Base-by-base conservation (phyloP, 2,797 vertebrate species). In the Glyptemys insculpta region DNA sequence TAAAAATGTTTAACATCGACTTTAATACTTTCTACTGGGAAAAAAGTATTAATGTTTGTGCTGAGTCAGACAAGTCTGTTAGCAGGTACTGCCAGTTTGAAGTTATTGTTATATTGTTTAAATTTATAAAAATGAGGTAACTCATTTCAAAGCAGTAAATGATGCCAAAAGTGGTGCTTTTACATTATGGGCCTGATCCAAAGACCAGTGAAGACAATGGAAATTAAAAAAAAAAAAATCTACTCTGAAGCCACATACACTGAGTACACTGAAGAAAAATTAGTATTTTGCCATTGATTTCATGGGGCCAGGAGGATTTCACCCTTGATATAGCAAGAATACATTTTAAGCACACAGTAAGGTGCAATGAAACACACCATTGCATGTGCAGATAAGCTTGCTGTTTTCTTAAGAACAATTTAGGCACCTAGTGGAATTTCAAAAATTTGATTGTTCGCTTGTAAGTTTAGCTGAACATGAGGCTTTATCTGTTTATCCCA, bases 81-180 rank as follows among this genome's bases (percentile, higher is more conserved):
- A 19, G 49, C 65, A 5, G n/a, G n/a, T 68, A 68, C 18, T n/a
- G 72, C 37, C 21, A 27, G 37, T 76, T 47, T 76, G 72, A 41
- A 44, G 23, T 76, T 25, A 21, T 37, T 68, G 16, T n/a, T 37
- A 27, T 25, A 41, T 57, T 81, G 5, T 84, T 91, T 83, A 49
- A 50, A 90, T 85, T 2, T 15, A 49, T 94, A 74, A 85, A 50
- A 59, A 47, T 80, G 31, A 91, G 72, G 2, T 72, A 87, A n/a
- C 91, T 88, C n/a, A 54, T 93, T 95, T 76, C 10, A 15, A 76
- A 81, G 41, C 74, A 47, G 72, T 29, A 29, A 47, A 68, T 68
- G 85, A 21, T 18, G 10, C 34, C 84, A 21, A 16, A 50, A 80
- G 59, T 84, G 80, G 12, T 88, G 80, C 76, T 65, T 25, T 50